phyloP scores from a whole-genome alignment of 2,888 invertebrate species.

The Amorpha juglandis region DNA sequence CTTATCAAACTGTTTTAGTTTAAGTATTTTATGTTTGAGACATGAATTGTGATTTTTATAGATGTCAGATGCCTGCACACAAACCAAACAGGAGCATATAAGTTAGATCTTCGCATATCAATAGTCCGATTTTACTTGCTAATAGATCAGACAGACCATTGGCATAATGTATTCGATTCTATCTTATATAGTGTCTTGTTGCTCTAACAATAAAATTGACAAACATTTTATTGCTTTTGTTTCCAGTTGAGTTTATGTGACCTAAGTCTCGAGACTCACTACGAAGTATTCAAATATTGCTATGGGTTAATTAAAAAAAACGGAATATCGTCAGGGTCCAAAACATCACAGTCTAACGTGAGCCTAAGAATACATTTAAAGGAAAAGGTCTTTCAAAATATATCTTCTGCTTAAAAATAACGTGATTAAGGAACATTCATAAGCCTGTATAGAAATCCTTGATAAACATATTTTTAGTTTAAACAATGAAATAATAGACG shows the following conservation, averaged over 20 bases:
- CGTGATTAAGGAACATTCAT: no score
- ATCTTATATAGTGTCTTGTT: constrained; percentile 38
- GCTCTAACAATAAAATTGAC: constrained; percentile 3
- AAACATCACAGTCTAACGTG: no score
- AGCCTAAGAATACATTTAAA: no score
- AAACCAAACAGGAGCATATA: constrained; percentile 41
- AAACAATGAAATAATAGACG: no score
- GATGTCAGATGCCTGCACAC: constrained; percentile 29
- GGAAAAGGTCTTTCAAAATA: neutral
- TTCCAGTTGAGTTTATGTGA: no score
- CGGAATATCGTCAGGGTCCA: no score
- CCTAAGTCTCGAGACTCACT: no score
- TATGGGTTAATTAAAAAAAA: no score
- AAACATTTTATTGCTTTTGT: neutral
- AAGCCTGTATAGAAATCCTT: no score
- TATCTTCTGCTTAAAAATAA: neutral
- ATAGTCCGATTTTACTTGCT: constrained; percentile 66
- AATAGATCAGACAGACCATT: constrained; percentile 50
- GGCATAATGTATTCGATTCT: constrained; percentile 29
- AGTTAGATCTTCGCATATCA: constrained; percentile 56
- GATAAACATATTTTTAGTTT: no score
- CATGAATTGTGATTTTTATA: constrained; percentile 29
- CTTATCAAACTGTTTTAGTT: neutral
- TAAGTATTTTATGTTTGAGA: constrained; percentile 3
- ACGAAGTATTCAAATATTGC: no score